Evolutionary conservation across 2,888 invertebrate species (phyloP), one percentile per base, ranked within the genome.

Genomic region (Prenolepis imparis): DNA sequence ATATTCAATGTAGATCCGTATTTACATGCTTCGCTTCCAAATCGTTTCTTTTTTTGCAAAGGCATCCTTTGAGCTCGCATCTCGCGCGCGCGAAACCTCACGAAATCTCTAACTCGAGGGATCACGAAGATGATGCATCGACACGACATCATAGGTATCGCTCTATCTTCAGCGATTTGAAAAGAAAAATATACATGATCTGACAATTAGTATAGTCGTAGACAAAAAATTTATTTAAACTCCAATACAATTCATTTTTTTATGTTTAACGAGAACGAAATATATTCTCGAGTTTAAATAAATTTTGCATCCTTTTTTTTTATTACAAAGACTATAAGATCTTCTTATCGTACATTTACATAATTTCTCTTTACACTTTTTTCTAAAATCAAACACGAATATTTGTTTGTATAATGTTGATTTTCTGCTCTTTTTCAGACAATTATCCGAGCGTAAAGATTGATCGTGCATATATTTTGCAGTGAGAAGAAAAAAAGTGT

Each of bases 21-120:
- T 92, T 90, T 92, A 92, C 92, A 92, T 88, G 88, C 85, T 88
- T 84, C 90, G 59, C 81, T 86, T 90, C 84, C 89, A 87, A 86
- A 86, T 90, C 89, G 87, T 91, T 91, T 89, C 3, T 28, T 28
- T 28, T 3, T 91, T 89, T 91, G 91, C 93, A 93, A 93, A 93
- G 93, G 92, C 92, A 93, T 93, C 91, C 92, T 91, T 93, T 94
- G 93, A 94, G 94, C 36, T 80, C 72, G 36, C 44, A 36, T 70
- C 28, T 28, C 59, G 32, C 48, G 68, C 48, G 68, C 48, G 64
- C 44, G 44, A 63, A 48, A 75, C 48, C 32, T 61, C 39, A 24
- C 44, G 44, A 15, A 52, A 55, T 28, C 28, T 28, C 15, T 24
- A 55, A 63, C 36, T 5, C 44, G 44, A 57, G 41, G 28, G 21